These are phyloP conservation scores for Pelobates cultripes DNA, from an alignment of 2,797 vertebrate genomes.

Conservation along the genomic window DNA sequence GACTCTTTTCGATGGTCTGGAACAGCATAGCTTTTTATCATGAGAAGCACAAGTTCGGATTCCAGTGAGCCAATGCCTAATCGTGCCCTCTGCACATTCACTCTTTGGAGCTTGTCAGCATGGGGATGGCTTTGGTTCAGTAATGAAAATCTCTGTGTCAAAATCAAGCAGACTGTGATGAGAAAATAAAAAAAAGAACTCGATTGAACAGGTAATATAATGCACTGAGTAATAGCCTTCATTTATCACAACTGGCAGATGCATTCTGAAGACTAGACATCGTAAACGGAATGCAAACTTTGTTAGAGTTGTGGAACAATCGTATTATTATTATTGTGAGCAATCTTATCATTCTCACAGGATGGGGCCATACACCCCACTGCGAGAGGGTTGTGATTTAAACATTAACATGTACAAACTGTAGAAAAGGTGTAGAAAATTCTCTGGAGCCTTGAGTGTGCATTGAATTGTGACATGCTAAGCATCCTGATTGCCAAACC, in stretches of 20 bases:
- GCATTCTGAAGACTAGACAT: not conserved
- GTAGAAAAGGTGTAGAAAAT: conserved; percentile 40
- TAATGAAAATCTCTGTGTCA: no score
- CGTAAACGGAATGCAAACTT: not conserved
- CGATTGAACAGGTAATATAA: not conserved
- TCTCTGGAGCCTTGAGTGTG: conserved; percentile 62
- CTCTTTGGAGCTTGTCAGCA: no score
- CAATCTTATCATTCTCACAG: conserved; percentile 40
- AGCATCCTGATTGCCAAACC: conserved; percentile 59
- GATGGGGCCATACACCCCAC: conserved; percentile 22
- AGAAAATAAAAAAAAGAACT: no score
- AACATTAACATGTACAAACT: conserved; percentile 17
- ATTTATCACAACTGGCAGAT: not conserved
- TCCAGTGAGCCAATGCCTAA: no score
- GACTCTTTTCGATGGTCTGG: no score
- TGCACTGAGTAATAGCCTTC: not conserved
- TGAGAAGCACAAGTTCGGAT: no score
- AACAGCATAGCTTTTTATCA: no score
- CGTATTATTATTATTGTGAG: conserved; percentile 16
- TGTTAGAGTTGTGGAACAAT: not conserved
- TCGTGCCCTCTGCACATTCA: no score
- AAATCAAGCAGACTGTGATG: no score
- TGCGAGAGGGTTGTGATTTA: conserved; percentile 2
- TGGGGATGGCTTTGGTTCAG: no score
- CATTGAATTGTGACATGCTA: conserved; percentile 65